Evolutionary conservation across 2,113 vertebrate species (phyloP).

Genomic region (Turdus rufiventris): DNA sequence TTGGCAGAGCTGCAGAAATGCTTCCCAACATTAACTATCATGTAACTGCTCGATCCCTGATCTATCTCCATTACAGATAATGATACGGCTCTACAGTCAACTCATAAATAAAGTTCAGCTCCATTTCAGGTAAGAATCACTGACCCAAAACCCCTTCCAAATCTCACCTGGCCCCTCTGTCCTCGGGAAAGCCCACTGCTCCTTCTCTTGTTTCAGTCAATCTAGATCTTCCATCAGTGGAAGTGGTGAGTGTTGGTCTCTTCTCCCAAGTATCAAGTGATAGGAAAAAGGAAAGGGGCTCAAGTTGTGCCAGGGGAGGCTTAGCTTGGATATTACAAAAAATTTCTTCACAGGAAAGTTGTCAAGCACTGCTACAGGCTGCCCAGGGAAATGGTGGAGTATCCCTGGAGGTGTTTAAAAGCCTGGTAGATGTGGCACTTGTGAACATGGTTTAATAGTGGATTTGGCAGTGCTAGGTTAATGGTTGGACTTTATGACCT

Average conservation of each 20-base stretch:
- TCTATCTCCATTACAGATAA: not conserved
- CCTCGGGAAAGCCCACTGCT: not conserved
- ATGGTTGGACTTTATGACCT: not conserved
- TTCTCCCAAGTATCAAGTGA: not conserved
- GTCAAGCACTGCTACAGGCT: not conserved
- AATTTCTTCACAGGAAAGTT: not conserved
- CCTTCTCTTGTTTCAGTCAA: not conserved
- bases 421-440: not conserved
- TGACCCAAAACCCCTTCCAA: not conserved
- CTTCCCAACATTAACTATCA: not conserved
- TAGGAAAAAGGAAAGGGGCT: not conserved
- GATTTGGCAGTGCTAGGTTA: not conserved
- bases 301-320: not conserved
- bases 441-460: not conserved
- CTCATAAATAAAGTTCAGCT: not conserved
- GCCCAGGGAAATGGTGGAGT: not conserved
- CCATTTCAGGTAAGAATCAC: not conserved
- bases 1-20: not conserved
- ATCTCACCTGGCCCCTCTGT: not conserved
- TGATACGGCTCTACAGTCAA: not conserved
- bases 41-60: accelerated
- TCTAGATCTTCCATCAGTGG: not conserved
- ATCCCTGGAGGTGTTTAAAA: not conserved
- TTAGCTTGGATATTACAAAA: not conserved
- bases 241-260: not conserved